These are phyloP conservation scores for Odontocerum albicorne DNA, from an alignment of 2,888 invertebrate species.

Conservation along the genomic window DNA sequence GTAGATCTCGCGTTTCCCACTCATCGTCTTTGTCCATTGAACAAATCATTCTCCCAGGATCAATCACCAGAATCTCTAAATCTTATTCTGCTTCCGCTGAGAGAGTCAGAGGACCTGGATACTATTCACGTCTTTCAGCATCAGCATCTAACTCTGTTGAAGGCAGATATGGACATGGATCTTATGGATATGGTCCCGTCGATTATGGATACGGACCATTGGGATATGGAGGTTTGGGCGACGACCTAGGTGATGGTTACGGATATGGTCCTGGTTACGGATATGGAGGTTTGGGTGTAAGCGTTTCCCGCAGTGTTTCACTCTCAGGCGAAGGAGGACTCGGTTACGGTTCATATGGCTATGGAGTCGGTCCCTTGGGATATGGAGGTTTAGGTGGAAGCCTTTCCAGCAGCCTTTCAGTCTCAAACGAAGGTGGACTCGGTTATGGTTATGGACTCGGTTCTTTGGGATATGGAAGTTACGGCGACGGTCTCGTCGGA, in stretches of 20 bases:
- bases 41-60: slow-evolving; percentile 1
- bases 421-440: no score
- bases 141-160: slow-evolving; percentile 7
- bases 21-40: slow-evolving; percentile 12
- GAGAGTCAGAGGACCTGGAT: slow-evolving; percentile 11
- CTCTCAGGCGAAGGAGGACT: slow-evolving; percentile 7
- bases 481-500: no score
- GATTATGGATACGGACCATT: slow-evolving; percentile 1
- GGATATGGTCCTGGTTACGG: not conserved
- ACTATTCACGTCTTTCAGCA: not conserved
- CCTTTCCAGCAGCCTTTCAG: no score
- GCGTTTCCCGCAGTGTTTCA: no score
- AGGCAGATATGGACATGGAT: slow-evolving; percentile 1
- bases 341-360: not conserved
- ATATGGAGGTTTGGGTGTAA: no score
- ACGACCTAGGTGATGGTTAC: no score
- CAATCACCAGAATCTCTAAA: not conserved
- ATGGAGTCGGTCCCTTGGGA: not conserved
- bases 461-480: no score
- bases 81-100: slow-evolving; percentile 15
- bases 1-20: slow-evolving; percentile 2
- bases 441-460: no score
- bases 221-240: no score
- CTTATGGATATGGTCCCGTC: not conserved
- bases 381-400: slow-evolving; percentile 2